A percentile compares a stretch with the other conserved stretches of the same genome.
Conservation (phyloP, 1,140 invertebrate species). For the Homarus americanus region DNA sequence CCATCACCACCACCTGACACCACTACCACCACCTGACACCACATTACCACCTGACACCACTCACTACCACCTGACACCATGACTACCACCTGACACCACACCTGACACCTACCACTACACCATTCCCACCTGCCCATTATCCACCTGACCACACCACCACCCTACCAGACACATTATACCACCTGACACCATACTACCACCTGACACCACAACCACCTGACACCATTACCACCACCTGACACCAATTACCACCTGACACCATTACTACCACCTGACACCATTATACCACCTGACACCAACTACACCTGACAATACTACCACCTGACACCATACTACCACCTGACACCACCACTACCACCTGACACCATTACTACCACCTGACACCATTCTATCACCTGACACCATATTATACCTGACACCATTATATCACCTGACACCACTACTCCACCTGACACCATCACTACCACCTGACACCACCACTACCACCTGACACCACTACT, state of each 20-base stretch:
- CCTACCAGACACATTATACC: no score
- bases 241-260: neutral
- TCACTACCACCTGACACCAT: neutral
- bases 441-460: neutral
- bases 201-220: neutral
- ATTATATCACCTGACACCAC: neutral
- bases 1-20: neutral
- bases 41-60: neutral
- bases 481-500: no score
- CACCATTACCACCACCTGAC: neutral
- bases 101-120: neutral
- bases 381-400: no score
- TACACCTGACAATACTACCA: neutral
- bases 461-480: neutral
- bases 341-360: neutral
- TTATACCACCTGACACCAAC: neutral
- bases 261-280: neutral
- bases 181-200: neutral
- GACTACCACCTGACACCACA: neutral
- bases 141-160: no score
- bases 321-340: no score
- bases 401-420: no score
- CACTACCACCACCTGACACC: neutral
- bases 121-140: neutral
- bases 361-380: no score